Conservation (phyloP, 2,113 vertebrate genomes). For the Ptyas mucosa region DNA sequence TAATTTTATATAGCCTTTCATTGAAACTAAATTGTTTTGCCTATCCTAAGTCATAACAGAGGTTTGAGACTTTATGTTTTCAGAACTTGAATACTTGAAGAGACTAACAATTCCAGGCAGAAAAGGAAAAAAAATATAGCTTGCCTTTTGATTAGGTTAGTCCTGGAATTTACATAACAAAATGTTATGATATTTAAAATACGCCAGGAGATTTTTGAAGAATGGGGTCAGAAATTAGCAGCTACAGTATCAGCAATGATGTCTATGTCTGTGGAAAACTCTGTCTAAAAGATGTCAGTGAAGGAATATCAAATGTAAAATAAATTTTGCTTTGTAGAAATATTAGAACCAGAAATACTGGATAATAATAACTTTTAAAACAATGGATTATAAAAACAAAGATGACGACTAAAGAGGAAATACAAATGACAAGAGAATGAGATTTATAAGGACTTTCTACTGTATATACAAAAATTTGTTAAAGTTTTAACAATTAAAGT, state of each 20-base stretch:
- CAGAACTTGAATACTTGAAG: neutral
- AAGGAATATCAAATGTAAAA: neutral
- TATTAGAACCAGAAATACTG: neutral
- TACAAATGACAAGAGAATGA: neutral
- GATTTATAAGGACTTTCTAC: neutral
- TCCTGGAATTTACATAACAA: neutral
- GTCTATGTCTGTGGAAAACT: neutral
- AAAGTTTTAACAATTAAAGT: neutral
- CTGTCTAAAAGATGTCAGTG: neutral
- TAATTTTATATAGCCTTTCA: neutral
- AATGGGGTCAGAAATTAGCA: neutral
- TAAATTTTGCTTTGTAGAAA: neutral
- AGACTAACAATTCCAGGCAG: neutral
- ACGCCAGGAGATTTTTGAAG: neutral
- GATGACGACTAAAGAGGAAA: neutral
- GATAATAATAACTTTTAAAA: neutral
- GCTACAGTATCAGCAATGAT: neutral
- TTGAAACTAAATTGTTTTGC: neutral
- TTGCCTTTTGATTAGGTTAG: neutral
- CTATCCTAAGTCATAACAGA: neutral
- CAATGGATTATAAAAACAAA: neutral
- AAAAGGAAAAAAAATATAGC: neutral
- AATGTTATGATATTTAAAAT: neutral
- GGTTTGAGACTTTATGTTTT: neutral
- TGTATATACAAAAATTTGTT: neutral